Conservation (phyloP, 1,140 invertebrate genomes). For the Drosophila persimilis region DNA sequence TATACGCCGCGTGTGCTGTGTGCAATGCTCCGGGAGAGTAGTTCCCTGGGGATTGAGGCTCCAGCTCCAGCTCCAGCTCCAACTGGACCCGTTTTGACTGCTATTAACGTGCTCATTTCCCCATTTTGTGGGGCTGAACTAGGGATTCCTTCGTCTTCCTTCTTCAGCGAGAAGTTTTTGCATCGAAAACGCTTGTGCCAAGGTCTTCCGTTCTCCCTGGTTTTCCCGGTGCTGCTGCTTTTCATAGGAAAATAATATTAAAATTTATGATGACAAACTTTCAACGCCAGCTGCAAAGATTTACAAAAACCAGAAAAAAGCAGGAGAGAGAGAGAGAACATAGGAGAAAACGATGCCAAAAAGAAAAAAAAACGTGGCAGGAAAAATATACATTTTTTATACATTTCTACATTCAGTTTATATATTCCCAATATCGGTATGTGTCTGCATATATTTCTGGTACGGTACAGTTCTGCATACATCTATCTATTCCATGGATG, state of each 20-base stretch:
- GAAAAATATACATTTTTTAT: slow-evolving; percentile 19
- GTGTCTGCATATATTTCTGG: too few relatives aligned
- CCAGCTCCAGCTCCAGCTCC: neutral
- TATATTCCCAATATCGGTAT: neutral
- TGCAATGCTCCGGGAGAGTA: neutral
- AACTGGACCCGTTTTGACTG: slow-evolving; percentile 8
- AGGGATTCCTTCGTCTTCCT: slow-evolving; percentile 29
- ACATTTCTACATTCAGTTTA: neutral
- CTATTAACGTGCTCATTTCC: slow-evolving; percentile 77
- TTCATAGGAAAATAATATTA: slow-evolving; percentile 52
- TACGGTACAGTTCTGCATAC: neutral
- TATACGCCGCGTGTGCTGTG: slow-evolving; percentile 59
- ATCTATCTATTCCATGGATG: slow-evolving; percentile 5
- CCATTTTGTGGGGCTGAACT: slow-evolving; percentile 36
- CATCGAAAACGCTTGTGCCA: slow-evolving; percentile 32
- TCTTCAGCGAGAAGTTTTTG: slow-evolving; percentile 15
- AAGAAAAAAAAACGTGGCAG: slow-evolving; percentile 44
- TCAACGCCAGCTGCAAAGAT: slow-evolving; percentile 77
- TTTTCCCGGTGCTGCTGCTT: slow-evolving; percentile 10
- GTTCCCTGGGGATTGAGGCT: slow-evolving; percentile 1
- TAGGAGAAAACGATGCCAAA: slow-evolving; percentile 19
- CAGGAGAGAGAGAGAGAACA: neutral
- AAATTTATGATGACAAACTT: slow-evolving; percentile 80
- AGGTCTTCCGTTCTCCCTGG: neutral
- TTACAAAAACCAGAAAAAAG: slow-evolving; percentile 34